Evolutionary conservation across 2,113 vertebrate species (phyloP).

Genomic region (Alethe castanea): DNA sequence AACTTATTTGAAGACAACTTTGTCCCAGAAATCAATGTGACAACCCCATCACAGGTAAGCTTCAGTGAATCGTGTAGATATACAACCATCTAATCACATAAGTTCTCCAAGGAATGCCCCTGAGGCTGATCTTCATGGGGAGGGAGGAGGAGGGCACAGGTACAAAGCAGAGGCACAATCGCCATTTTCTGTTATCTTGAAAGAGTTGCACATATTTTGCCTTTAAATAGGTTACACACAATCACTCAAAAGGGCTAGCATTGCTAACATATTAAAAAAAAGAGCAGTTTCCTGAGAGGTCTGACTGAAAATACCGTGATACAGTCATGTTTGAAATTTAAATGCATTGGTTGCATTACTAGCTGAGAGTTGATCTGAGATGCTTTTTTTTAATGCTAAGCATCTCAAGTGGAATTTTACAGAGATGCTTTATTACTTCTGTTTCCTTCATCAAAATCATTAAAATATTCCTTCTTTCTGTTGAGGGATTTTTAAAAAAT

Average conservation of each 20-base stretch:
- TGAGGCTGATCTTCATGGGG: not conserved
- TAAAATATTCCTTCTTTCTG: not conserved
- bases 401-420: not conserved
- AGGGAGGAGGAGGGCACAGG: not conserved
- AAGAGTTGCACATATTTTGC: not conserved
- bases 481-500: not conserved
- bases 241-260: not conserved
- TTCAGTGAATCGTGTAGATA: not conserved
- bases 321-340: not conserved
- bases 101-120: not conserved
- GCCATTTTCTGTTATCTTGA: not conserved
- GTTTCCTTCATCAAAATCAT: not conserved
- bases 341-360: not conserved
- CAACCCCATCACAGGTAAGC: conserved; percentile 87
- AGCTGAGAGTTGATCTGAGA: not conserved
- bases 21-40: conserved; percentile 84
- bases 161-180: not conserved
- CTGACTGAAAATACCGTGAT: not conserved
- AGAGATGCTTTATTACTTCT: not conserved
- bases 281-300: not conserved
- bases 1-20: conserved; percentile 96
- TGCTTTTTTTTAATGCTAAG: not conserved
- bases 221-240: not conserved
- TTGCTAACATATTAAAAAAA: not conserved
- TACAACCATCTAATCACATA: not conserved